These are phyloP conservation scores for Nomada hirtipes DNA, from an alignment of 2,888 invertebrate genomes.

Conservation along the genomic window DNA sequence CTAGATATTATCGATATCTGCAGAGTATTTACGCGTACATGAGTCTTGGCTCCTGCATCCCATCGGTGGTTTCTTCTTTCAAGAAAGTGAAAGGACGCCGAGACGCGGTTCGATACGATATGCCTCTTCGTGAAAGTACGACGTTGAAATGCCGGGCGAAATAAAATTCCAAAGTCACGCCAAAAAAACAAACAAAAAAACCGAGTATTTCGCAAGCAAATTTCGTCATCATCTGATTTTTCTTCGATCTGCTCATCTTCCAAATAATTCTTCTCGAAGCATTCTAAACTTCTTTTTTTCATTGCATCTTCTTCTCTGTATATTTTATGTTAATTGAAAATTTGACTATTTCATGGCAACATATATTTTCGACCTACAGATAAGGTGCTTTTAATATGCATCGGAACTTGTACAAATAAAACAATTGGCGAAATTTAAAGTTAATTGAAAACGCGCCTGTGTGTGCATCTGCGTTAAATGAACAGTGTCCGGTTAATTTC, in stretches of 20 bases:
- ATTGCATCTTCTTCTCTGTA: neutral
- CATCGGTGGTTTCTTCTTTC: slow-evolving; percentile 36
- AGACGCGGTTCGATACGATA: slow-evolving; percentile 17
- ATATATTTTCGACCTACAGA: neutral
- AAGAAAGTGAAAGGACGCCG: slow-evolving; percentile 57
- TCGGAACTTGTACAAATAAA: neutral
- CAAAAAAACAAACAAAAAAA: neutral
- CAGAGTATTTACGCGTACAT: slow-evolving; percentile 20
- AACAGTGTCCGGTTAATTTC: slow-evolving; percentile 21
- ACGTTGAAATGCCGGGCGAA: neutral
- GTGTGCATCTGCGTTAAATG: slow-evolving; percentile 4
- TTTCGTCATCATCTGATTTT: neutral
- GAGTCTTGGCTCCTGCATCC: slow-evolving; percentile 14
- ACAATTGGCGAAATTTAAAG: slow-evolving; percentile 14
- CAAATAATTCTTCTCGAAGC: no score
- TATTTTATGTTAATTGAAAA: neutral
- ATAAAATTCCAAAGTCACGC: slow-evolving; percentile 9
- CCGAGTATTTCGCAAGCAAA: neutral
- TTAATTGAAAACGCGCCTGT: slow-evolving; percentile 25
- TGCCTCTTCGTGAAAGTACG: slow-evolving; percentile 50
- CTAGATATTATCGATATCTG: slow-evolving; percentile 29
- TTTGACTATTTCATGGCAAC: neutral
- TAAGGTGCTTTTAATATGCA: neutral
- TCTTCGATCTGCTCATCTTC: neutral
- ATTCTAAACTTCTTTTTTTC: neutral